Percentiles rank a stretch among this genome's conserved stretches.
Evolutionary conservation across 1,140 invertebrate species (phyloP).

Genomic region (Nilaparvata lugens): DNA sequence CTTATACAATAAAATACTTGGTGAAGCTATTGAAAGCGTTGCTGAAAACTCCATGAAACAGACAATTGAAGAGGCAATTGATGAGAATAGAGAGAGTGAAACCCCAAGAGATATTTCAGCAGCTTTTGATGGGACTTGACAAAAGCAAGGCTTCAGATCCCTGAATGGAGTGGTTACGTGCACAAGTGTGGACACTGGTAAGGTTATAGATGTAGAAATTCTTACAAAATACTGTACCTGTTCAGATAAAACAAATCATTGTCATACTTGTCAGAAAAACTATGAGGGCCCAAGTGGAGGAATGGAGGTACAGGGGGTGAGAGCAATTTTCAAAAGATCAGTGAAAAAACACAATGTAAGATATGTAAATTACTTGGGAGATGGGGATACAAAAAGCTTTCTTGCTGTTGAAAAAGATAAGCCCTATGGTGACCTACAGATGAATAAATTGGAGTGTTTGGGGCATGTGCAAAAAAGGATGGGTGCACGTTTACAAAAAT

Average conservation of each 20-base stretch:
- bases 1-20: neutral
- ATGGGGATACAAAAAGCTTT: conserved; percentile 19
- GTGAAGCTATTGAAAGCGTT: conserved; percentile 1
- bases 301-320: conserved; percentile 22
- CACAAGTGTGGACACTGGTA: conserved; percentile 18
- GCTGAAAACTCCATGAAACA: conserved; percentile 1
- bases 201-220: conserved; percentile 19
- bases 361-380: conserved; percentile 21
- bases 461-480: conserved; percentile 20
- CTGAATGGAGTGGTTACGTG: conserved; percentile 16
- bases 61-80: conserved; percentile 6
- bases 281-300: conserved; percentile 21
- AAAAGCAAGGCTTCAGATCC: conserved; percentile 14
- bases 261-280: conserved; percentile 20
- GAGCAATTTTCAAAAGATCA: conserved; percentile 22
- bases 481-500: neutral
- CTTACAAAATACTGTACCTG: conserved; percentile 20
- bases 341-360: conserved; percentile 12
- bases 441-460: conserved; percentile 21
- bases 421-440: conserved; percentile 15
- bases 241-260: conserved; percentile 13
- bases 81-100: conserved; percentile 2
- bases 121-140: conserved; percentile 22
- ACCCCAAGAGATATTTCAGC: conserved; percentile 10
- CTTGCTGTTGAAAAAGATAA: conserved; percentile 2